These are phyloP conservation scores for Cariama cristata DNA, from an alignment of 2,113 vertebrate genomes.

Conservation along the genomic window DNA sequence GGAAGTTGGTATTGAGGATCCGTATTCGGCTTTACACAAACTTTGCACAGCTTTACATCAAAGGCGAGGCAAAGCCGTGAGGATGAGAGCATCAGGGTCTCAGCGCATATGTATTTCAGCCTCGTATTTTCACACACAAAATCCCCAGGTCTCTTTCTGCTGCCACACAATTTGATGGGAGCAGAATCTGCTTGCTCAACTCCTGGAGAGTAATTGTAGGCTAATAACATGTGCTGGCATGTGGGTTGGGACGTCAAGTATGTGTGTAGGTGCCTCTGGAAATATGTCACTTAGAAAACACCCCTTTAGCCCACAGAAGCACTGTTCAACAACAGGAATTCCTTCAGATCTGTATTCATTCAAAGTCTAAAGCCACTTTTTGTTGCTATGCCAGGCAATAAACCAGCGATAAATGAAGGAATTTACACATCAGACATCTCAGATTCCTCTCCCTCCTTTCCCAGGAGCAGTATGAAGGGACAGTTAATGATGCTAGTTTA, in stretches of 20 bases:
- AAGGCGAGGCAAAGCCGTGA: neutral
- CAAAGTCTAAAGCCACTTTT: conserved; percentile 14
- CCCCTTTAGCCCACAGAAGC: conserved; percentile 22
- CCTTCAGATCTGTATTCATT: conserved; percentile 19
- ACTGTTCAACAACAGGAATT: conserved; percentile 10
- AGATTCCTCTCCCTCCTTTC: conserved; percentile 28
- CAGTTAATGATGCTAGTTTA: conserved; percentile 4
- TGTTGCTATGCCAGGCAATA: conserved; percentile 46
- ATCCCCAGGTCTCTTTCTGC: neutral
- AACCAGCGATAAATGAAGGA: conserved; percentile 20
- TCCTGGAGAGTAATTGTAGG: conserved; percentile 1
- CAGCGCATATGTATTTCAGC: neutral
- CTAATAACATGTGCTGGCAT: conserved; percentile 29
- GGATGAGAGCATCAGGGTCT: neutral
- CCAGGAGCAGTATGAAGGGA: conserved; percentile 21
- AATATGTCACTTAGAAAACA: conserved; percentile 39
- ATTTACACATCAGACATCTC: conserved; percentile 43
- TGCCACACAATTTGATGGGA: neutral
- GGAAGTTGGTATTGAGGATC: neutral
- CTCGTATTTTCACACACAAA: neutral
- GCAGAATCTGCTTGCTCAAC: conserved; percentile 17
- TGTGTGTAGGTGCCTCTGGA: conserved; percentile 53
- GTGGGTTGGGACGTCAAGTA: conserved; percentile 15
- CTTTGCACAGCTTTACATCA: neutral
- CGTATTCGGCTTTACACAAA: rapidly evolving